phyloP scores from a whole-genome alignment of 2,888 invertebrate genomes.

The Asteroscopus sphinx region DNA sequence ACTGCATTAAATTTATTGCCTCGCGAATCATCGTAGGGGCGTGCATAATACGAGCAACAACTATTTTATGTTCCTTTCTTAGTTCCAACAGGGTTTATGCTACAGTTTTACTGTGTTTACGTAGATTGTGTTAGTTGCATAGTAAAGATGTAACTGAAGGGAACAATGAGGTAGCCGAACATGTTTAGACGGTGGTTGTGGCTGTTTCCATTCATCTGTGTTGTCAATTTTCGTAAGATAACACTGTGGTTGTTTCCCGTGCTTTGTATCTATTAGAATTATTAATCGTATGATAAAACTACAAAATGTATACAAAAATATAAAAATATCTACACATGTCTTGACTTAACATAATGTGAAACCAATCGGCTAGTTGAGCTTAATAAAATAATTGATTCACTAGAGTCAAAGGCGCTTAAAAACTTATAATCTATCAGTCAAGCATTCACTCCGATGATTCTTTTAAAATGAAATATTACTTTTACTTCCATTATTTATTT shows the following conservation, averaged over 20 bases:
- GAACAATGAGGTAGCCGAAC: constrained; percentile 28
- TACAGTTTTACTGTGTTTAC: constrained; percentile 71
- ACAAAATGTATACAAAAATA: too few relatives aligned
- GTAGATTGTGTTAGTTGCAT: constrained; percentile 42
- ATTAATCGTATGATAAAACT: too few relatives aligned
- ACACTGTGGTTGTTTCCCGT: not conserved
- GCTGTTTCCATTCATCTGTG: constrained; percentile 18
- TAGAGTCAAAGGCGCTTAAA: too few relatives aligned
- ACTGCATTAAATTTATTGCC: constrained; percentile 85
- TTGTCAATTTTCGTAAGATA: constrained; percentile 15
- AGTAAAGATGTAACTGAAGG: constrained; percentile 27
- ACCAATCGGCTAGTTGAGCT: too few relatives aligned
- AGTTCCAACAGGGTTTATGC: constrained; percentile 70
- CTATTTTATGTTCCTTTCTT: constrained; percentile 85
- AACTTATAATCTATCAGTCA: too few relatives aligned
- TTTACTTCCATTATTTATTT: too few relatives aligned
- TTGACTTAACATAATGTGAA: too few relatives aligned
- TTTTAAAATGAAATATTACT: too few relatives aligned
- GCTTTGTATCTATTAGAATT: too few relatives aligned
- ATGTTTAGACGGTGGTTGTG: constrained; percentile 35
- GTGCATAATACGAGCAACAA: constrained; percentile 84
- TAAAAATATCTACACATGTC: too few relatives aligned
- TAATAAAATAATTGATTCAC: too few relatives aligned
- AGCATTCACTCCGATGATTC: too few relatives aligned
- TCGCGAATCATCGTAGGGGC: constrained; percentile 86